phyloP scores from a whole-genome alignment of 2,797 vertebrate genomes.

The Chloroceryle inda region DNA sequence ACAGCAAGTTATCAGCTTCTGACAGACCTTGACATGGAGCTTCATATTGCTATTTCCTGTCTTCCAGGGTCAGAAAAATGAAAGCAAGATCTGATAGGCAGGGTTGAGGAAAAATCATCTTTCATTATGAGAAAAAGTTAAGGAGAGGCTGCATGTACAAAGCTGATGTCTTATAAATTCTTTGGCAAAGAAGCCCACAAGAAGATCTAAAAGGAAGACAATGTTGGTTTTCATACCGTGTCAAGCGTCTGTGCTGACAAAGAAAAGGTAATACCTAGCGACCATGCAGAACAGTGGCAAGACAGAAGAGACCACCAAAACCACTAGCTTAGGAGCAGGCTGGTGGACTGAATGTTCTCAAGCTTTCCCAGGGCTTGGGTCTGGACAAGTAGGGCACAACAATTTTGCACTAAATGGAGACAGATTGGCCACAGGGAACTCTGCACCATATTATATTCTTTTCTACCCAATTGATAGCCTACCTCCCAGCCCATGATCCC shows the following conservation, averaged over 20 bases:
- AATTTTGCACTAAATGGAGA: not conserved
- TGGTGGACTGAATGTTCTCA: not conserved
- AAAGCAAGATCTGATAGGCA: not conserved
- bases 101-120: not conserved
- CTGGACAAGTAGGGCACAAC: not conserved
- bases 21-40: not conserved
- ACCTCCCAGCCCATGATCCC: rapidly evolving
- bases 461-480: not conserved
- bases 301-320: not conserved
- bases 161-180: not conserved
- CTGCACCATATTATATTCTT: not conserved
- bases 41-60: not conserved
- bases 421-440: not conserved
- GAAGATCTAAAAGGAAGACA: not conserved
- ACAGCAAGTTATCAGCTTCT: not conserved
- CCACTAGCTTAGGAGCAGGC: not conserved
- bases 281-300: not conserved
- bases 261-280: not conserved
- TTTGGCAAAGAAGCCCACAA: not conserved
- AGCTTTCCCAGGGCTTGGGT: rapidly evolving
- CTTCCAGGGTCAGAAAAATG: not conserved
- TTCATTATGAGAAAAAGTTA: not conserved
- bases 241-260: not conserved
- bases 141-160: not conserved
- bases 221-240: not conserved